phyloP scores from a whole-genome alignment of 2,113 vertebrate genomes.

The Pao palembangensis region DNA sequence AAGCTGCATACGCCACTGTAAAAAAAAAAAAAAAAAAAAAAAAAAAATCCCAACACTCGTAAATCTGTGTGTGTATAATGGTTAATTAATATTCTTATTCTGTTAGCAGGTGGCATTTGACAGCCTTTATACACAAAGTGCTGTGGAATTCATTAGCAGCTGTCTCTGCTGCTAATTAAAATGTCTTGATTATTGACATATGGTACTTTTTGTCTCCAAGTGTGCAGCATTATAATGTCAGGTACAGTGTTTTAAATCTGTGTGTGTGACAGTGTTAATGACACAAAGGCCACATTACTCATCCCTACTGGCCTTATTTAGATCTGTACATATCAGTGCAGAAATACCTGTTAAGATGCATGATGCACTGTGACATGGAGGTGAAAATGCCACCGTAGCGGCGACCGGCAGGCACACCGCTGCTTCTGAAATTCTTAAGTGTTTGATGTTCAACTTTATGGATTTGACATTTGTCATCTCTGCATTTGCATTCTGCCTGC shows the following conservation, averaged over 20 bases:
- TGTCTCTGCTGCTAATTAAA: conserved; percentile 65
- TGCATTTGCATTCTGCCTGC: conserved; percentile 51
- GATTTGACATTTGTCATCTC: conserved; percentile 65
- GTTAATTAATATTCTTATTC: conserved; percentile 41
- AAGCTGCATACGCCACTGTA: background rate
- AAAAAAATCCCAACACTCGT: conserved; percentile 4
- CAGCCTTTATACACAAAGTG: conserved; percentile 49
- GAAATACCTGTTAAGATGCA: conserved; percentile 37
- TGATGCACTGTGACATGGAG: conserved; percentile 36
- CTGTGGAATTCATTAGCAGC: conserved; percentile 59
- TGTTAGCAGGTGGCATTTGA: conserved; percentile 58
- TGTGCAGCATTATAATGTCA: conserved; percentile 57
- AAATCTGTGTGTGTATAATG: conserved; percentile 16
- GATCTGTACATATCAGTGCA: conserved; percentile 17
- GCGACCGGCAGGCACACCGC: conserved; percentile 30
- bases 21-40: too few relatives aligned
- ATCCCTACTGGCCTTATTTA: conserved; percentile 18
- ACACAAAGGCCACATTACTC: conserved; percentile 13
- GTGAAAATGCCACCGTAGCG: conserved; percentile 47
- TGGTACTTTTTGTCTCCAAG: conserved; percentile 59
- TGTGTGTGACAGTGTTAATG: conserved; percentile 26
- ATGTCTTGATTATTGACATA: conserved; percentile 71
- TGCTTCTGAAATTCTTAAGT: conserved; percentile 35
- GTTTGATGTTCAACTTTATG: conserved; percentile 63
- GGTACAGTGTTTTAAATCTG: conserved; percentile 44